Conservation (phyloP, 2,113 vertebrate species). For the Sialia sialis region DNA sequence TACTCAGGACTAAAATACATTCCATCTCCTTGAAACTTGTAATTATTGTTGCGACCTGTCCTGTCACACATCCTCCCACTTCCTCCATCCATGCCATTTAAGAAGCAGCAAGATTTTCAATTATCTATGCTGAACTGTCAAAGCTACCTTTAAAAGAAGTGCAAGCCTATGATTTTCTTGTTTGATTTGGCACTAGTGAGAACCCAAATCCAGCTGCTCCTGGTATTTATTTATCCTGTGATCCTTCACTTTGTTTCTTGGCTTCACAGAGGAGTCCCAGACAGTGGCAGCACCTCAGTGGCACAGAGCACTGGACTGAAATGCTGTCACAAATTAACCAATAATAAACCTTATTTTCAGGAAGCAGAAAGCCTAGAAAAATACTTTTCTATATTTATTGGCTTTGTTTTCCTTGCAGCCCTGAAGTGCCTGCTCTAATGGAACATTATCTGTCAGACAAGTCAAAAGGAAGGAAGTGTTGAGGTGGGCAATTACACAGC, state of each 20-base stretch:
- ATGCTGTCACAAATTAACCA: background rate
- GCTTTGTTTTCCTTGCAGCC: background rate
- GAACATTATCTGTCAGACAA: background rate
- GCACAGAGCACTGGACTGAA: background rate
- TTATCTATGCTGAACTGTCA: slow-evolving; percentile 76
- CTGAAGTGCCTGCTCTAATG: background rate
- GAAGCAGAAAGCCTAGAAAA: background rate
- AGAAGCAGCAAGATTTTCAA: slow-evolving; percentile 75
- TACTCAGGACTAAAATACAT: slow-evolving; percentile 68
- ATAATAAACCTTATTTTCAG: background rate
- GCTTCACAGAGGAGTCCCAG: background rate
- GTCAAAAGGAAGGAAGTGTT: background rate
- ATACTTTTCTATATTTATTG: background rate
- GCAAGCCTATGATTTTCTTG: slow-evolving; percentile 11
- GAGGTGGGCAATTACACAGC: background rate
- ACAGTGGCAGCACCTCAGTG: background rate
- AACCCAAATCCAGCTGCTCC: slow-evolving; percentile 8
- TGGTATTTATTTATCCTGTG: background rate
- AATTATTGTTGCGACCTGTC: slow-evolving; percentile 72
- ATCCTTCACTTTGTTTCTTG: background rate
- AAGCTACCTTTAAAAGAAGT: slow-evolving; percentile 76
- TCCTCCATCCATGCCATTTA: slow-evolving; percentile 69
- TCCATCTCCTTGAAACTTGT: slow-evolving; percentile 73
- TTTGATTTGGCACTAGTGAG: slow-evolving; percentile 35
- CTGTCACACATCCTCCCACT: slow-evolving; percentile 39